phyloP scores from a whole-genome alignment of 2,888 invertebrate species.

The Ophonus ardosiacus region DNA sequence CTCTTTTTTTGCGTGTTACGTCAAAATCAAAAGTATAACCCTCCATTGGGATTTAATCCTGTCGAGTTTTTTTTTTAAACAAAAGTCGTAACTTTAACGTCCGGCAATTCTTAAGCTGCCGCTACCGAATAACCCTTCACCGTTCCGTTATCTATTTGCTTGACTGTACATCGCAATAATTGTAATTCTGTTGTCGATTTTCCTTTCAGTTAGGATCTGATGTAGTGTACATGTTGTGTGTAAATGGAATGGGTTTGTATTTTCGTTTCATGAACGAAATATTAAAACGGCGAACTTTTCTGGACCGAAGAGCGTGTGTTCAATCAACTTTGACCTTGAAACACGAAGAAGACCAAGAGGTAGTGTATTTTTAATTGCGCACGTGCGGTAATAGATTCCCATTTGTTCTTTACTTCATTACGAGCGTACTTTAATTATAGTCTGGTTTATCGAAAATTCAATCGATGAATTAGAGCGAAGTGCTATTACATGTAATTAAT shows the following conservation, averaged over 20 bases:
- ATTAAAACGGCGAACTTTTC: conserved; percentile 89
- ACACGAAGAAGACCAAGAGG: conserved; percentile 92
- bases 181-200: background rate
- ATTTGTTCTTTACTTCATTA: conserved; percentile 17
- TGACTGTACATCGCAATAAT: background rate
- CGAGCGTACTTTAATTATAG: conserved; percentile 12
- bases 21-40: too few species aligned
- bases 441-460: conserved; percentile 30
- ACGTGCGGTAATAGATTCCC: conserved; percentile 15
- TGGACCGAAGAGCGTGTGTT: conserved; percentile 91
- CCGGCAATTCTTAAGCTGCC: too few species aligned
- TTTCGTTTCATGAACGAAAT: conserved; percentile 93
- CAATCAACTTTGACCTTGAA: conserved; percentile 89
- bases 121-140: background rate
- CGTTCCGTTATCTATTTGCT: background rate
- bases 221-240: conserved; percentile 83
- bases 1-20: too few species aligned
- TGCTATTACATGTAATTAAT: background rate
- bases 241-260: conserved; percentile 91
- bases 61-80: too few species aligned
- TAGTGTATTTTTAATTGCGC: conserved; percentile 70
- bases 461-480: conserved; percentile 25
- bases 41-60: too few species aligned
- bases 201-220: conserved; percentile 77
- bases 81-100: too few species aligned